Base-by-base conservation (phyloP, 2,888 invertebrate species). In the Elegia similella region DNA sequence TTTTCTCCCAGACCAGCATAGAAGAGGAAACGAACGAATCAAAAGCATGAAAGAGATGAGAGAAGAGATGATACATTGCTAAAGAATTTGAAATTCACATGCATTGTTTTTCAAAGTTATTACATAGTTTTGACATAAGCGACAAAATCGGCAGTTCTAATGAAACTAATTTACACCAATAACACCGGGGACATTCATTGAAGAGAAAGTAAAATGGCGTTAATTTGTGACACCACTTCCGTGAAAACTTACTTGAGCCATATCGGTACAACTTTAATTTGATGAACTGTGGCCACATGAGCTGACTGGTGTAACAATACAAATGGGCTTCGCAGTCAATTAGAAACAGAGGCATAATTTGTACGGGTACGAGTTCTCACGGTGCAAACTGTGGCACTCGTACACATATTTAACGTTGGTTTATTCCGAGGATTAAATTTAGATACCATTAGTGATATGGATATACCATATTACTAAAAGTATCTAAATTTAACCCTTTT, bases 291-390 rank as follows among this genome's bases (percentile, higher is more conserved):
- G 58, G 38, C 54, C 56, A 46, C 53, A 38, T 23, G 30, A 46
- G 23, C 34, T n/a, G 42, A 13, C 15, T 42, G 38, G 2, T 58
- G 59, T 58, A 59, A 57, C 52, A 56, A 67, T 67, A 66, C 68
- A 70, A 74, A 72, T 62, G 68, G 72, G 73, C 71, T 67, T 73
- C 72, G 60, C 65, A 69, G 63, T 65, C 80, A 84, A 86, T 86
- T 86, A 86, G 84, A 68, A 67, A 53, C 54, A 55, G 64, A 61
- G 63, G 64, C 68, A 74, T 78, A 82, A 82, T 76, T 73, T 72
- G 69, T 68, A 59, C 61, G 66, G 67, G 64, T 72, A 66, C 23
- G 15, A 43, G 66, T 77, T 80, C 79, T 75, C 79, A 78, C 73
- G 76, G 66, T 44, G 42, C 52, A 59, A 65, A 55, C 61, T 53